phyloP scores from a whole-genome alignment of 2,797 vertebrate genomes.

The Catostomus latipinnis region DNA sequence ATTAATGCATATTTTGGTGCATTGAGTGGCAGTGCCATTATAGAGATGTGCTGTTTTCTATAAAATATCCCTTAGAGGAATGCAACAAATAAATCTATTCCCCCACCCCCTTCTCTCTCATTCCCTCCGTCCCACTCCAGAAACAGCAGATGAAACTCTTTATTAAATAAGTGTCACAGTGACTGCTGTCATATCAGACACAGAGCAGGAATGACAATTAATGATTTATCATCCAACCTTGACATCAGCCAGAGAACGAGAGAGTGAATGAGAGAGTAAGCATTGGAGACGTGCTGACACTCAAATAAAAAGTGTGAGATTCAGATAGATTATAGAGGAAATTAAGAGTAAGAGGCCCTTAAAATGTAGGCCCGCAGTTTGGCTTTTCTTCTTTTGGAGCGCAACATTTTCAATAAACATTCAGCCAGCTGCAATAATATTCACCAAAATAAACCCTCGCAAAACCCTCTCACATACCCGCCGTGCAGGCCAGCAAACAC shows the following conservation, averaged over 20 bases:
- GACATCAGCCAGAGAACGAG: conserved; percentile 35
- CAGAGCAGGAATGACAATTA: conserved; percentile 53
- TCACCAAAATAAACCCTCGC: conserved; percentile 44
- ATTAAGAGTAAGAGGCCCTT: conserved; percentile 21
- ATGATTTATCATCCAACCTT: conserved; percentile 63
- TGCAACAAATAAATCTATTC: conserved; percentile 22
- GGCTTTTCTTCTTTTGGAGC: conserved; percentile 19
- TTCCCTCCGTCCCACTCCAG: conserved; percentile 19
- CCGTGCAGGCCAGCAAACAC: conserved; percentile 16
- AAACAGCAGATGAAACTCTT: neutral
- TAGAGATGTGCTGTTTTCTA: conserved; percentile 17
- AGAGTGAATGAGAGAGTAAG: conserved; percentile 19
- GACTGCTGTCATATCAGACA: conserved; percentile 18
- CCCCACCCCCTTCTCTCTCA: conserved; percentile 10
- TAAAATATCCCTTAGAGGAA: conserved; percentile 16
- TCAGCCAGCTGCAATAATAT: conserved; percentile 44
- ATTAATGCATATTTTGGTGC: conserved; percentile 24
- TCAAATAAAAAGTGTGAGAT: conserved; percentile 29
- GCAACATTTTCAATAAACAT: conserved; percentile 47
- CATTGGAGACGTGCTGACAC: conserved; percentile 39
- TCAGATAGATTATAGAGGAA: conserved; percentile 5
- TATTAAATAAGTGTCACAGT: conserved; percentile 26
- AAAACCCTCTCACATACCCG: neutral
- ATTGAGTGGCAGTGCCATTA: conserved; percentile 14
- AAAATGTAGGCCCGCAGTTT: conserved; percentile 20